Evolutionary conservation across 2,888 invertebrate genomes (phyloP).

Genomic region (Digitonthophagus gazella): DNA sequence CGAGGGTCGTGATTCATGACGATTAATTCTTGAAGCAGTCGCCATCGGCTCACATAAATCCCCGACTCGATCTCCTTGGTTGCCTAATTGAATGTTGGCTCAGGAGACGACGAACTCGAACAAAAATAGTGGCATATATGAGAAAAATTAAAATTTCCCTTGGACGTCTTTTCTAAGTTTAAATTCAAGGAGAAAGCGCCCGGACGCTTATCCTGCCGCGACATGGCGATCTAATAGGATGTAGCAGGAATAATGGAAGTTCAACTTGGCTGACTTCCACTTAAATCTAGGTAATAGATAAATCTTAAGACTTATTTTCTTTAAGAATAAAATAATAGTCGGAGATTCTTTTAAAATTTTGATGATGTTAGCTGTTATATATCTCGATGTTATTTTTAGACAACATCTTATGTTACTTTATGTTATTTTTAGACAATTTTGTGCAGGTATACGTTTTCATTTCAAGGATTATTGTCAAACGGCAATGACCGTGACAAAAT

Average conservation of each 20-base stretch:
- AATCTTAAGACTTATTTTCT: neutral
- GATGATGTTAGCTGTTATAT: neutral
- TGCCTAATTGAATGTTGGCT: neutral
- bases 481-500: neutral
- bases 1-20: conserved; percentile 14
- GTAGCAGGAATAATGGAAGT: conserved; percentile 20
- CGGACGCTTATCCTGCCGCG: conserved; percentile 2
- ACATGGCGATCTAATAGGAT: conserved; percentile 18
- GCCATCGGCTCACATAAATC: neutral
- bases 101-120: neutral
- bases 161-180: too few species aligned
- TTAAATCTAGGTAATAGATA: conserved; percentile 20
- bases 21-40: conserved; percentile 8
- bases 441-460: neutral
- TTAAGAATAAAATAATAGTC: neutral
- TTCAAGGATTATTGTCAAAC: neutral
- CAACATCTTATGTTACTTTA: too few species aligned
- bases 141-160: neutral
- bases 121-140: neutral
- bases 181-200: too few species aligned
- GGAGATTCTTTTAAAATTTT: neutral
- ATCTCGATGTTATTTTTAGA: neutral
- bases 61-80: neutral
- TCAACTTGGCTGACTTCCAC: conserved; percentile 3
- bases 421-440: neutral